Percentiles rank a stretch among this genome's conserved stretches.
These are phyloP conservation scores for Hoplostethus atlanticus DNA, from an alignment of 2,797 vertebrate species.

Conservation along the genomic window DNA sequence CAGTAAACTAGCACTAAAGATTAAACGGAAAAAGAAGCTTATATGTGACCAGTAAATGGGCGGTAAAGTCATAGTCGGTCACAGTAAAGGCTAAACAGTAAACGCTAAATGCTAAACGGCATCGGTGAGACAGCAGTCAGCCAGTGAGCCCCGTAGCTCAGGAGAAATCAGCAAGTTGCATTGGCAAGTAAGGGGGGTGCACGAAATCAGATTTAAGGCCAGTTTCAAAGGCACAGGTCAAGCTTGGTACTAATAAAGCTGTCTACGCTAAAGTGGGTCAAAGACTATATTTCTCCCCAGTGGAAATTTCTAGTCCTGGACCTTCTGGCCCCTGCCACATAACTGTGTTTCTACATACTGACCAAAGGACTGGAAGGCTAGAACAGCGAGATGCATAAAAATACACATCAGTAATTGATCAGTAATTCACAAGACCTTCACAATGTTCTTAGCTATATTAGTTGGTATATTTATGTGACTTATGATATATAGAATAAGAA, in stretches of 20 bases:
- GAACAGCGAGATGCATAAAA: no score
- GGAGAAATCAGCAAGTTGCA: constrained; percentile 15
- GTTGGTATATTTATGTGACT: no score
- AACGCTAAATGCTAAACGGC: not conserved
- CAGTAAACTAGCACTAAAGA: not conserved
- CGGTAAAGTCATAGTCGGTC: no score
- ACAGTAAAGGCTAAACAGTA: no score
- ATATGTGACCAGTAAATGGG: not conserved
- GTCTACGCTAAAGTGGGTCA: not conserved
- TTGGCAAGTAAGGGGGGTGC: constrained; percentile 9
- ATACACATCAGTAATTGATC: no score
- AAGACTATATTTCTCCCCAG: not conserved
- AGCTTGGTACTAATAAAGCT: constrained; percentile 9
- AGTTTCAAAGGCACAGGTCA: constrained; percentile 15
- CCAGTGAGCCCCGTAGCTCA: not conserved
- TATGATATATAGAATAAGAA: no score
- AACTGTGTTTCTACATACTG: not conserved
- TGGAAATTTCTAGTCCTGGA: constrained; percentile 1
- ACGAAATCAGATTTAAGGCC: constrained; percentile 12
- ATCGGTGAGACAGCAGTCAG: not conserved
- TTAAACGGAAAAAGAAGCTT: not conserved
- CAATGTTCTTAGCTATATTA: no score
- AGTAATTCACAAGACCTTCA: no score
- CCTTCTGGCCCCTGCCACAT: not conserved
- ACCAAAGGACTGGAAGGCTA: not conserved